Base-by-base conservation (phyloP, 2,113 vertebrate genomes). In the Alces alces region DNA sequence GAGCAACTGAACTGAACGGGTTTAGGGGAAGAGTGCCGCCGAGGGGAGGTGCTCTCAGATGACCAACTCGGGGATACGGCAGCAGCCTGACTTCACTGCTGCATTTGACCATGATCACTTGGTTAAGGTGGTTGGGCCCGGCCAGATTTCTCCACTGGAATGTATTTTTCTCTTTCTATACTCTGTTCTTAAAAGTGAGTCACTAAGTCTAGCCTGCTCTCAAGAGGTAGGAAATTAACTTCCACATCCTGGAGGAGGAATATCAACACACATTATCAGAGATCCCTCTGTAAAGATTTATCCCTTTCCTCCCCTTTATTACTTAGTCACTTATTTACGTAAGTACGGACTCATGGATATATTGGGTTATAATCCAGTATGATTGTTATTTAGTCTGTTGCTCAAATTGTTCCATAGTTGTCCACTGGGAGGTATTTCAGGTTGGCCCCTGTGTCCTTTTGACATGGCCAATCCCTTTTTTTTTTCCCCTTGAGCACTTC, bases 41-140 rank as follows among this genome's bases (percentile, higher is more conserved):
- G 0, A 50, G 28, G 78, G 25, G 16, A 33, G 2, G 28, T 30
- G 45, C 78, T 50, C 78, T 33, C 45, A 50, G 78, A 50, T 8
- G 16, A 50, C 30, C 5, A 33, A 28, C 19, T 6, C 0, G 5
- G 28, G 78, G 28, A 19, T 16, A 33, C 1, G 5, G 30, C 4
- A 19, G 78, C 28, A 3, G 9, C 45, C 28, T 80, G 45, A 80
- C 45, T 2, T 50, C 45, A 80, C 28, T 33, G 78, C 78, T 50
- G 28, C 11, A 50, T 47, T 3, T 33, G 78, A 50, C 28, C 28
- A 2, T 0, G 2, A 21, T 80, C 28, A 19, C 45, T 50, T 30
- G 9, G 45, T 11, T 33, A 80, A 50, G 28, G 78, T 33, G 78
- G 16, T 6, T 50, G 28, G 45, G 16, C 17, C 16, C 16, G 33